Conservation (phyloP, 1,140 invertebrate genomes). For the Medauroidea extradentata region DNA sequence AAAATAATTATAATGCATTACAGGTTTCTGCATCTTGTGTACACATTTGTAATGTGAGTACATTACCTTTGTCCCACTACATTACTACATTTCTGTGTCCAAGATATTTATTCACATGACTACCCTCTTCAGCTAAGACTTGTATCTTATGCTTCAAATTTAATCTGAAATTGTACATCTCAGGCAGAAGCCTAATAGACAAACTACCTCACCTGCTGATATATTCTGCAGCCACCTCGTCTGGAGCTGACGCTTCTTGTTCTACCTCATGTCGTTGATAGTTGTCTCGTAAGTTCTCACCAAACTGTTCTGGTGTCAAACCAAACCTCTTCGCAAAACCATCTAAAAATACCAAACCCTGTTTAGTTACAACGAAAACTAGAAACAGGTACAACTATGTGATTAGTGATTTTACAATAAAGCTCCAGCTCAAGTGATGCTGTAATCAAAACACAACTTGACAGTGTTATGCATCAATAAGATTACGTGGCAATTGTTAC, state of each 20-base stretch:
- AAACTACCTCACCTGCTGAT: conserved; percentile 29
- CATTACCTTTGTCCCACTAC: too few relatives aligned
- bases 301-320: conserved; percentile 92
- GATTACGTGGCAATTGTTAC: too few relatives aligned
- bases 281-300: conserved; percentile 94
- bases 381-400: neutral
- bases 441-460: neutral
- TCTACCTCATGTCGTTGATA: conserved; percentile 97
- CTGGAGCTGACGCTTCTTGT: conserved; percentile 76
- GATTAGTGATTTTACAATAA: neutral
- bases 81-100: too few relatives aligned
- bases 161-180: too few relatives aligned
- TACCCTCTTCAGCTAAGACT: too few relatives aligned
- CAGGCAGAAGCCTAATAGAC: too few relatives aligned
- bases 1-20: too few relatives aligned
- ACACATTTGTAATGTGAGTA: too few relatives aligned
- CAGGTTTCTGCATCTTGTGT: too few relatives aligned
- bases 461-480: too few relatives aligned
- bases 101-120: too few relatives aligned
- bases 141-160: neutral
- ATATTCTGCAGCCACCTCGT: conserved; percentile 74
- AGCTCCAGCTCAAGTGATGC: too few relatives aligned
- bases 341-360: conserved; percentile 46
- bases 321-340: conserved; percentile 89
- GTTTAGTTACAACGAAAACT: neutral